Percentiles rank a stretch among this genome's conserved stretches.
phyloP scores from a whole-genome alignment of 2,113 vertebrate species.

The Carollia perspicillata region DNA sequence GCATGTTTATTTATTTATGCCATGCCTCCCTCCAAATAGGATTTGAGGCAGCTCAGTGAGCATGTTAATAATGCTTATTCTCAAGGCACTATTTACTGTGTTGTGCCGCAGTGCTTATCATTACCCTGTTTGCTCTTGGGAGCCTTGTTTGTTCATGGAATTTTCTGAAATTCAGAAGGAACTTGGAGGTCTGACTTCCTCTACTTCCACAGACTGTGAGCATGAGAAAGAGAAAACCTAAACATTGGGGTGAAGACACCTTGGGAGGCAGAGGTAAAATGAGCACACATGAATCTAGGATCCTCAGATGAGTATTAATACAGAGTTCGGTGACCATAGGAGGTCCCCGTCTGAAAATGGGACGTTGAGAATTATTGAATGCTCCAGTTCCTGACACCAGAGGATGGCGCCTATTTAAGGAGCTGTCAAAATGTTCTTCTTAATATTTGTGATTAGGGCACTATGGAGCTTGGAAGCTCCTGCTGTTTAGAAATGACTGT shows the following conservation, averaged over 20 bases:
- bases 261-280: fast-evolving
- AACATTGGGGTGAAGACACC: background rate
- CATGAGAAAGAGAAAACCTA: background rate
- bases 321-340: fast-evolving
- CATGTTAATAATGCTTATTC: constrained; percentile 68
- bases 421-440: background rate
- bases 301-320: background rate
- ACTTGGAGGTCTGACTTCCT: background rate
- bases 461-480: background rate
- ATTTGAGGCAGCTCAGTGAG: constrained; percentile 69
- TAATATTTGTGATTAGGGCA: background rate
- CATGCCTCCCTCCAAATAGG: constrained; percentile 62
- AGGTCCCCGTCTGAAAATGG: background rate
- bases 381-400: background rate
- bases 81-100: constrained; percentile 48
- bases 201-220: background rate
- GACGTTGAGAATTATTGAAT: background rate
- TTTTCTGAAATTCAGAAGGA: constrained; percentile 48
- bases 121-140: constrained; percentile 51
- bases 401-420: background rate
- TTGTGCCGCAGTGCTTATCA: constrained; percentile 13
- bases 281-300: background rate
- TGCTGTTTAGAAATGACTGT: background rate
- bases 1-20: constrained; percentile 69
- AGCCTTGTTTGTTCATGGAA: background rate